Evolutionary conservation across 2,113 vertebrate species (phyloP).

Genomic region (Lethenteron camtschaticum): DNA sequence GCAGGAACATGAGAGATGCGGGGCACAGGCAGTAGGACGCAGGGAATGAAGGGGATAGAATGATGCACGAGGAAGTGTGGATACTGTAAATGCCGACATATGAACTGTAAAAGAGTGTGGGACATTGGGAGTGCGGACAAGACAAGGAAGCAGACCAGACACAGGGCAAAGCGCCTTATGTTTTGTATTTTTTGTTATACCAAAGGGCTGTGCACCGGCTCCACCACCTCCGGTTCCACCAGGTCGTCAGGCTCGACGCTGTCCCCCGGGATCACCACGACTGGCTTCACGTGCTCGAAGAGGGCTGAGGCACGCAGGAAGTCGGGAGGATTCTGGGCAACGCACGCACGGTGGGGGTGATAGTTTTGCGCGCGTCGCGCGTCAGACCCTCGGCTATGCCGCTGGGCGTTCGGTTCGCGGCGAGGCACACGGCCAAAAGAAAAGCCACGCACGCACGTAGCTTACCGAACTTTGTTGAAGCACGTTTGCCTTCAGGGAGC

Average conservation of each 20-base stretch:
- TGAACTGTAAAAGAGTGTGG: neutral
- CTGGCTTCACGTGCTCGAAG: slow-evolving; percentile 87
- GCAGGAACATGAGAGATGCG: neutral
- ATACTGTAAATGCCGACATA: slow-evolving; percentile 2
- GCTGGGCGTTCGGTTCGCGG: no score
- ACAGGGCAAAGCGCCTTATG: no score
- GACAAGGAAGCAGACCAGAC: neutral
- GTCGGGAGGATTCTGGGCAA: slow-evolving; percentile 61
- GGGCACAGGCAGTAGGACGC: neutral
- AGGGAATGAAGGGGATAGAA: neutral
- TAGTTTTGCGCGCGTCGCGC: no score
- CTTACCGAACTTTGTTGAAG: no score
- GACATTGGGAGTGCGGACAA: neutral
- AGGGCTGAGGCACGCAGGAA: slow-evolving; percentile 81
- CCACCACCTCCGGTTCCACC: neutral
- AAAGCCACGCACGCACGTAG: no score
- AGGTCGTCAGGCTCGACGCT: slow-evolving; percentile 33
- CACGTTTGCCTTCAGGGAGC: no score
- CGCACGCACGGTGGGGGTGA: no score
- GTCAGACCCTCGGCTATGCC: no score
- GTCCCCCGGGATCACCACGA: slow-evolving; percentile 75
- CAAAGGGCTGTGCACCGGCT: no score
- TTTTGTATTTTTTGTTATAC: no score
- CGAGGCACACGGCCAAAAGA: no score
- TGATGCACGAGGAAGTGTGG: neutral